Evolutionary conservation across 92 coral and sea anemone species (phyloP).

Genomic region (Epizoanthus rinbou): DNA sequence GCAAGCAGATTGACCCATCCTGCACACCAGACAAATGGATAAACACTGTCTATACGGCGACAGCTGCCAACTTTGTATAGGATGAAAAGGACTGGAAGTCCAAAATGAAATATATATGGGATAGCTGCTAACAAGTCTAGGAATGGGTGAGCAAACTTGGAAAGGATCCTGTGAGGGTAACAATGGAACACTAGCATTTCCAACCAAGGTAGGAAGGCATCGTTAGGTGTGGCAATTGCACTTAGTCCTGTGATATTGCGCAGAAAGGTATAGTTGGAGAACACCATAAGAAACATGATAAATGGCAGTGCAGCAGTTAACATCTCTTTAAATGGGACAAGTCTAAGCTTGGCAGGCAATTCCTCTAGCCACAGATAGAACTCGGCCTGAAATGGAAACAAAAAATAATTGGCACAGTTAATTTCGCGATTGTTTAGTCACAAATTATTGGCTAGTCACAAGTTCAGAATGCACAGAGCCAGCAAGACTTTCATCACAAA

Average conservation of each 20-base stretch:
- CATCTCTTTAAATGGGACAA: conserved; percentile 79
- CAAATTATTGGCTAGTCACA: too few relatives aligned
- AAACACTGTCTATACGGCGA: conserved; percentile 80
- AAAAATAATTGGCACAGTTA: background rate
- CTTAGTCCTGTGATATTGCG: conserved; percentile 85
- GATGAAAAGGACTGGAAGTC: conserved; percentile 84
- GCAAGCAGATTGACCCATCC: conserved; percentile 98
- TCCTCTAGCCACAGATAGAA: conserved; percentile 83
- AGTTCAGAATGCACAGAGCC: too few relatives aligned
- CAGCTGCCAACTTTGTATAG: conserved; percentile 84
- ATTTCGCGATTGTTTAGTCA: too few relatives aligned
- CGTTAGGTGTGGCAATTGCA: conserved; percentile 78
- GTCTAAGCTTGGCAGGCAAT: conserved; percentile 81
- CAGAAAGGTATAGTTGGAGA: conserved; percentile 85
- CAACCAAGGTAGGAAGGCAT: conserved; percentile 88
- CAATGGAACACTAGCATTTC: conserved; percentile 96
- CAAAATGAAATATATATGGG: conserved; percentile 93
- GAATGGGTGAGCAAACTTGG: conserved; percentile 93
- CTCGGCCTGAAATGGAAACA: conserved; percentile 78
- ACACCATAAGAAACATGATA: conserved; percentile 72
- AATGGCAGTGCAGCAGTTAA: conserved; percentile 78
- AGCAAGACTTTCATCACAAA: too few relatives aligned
- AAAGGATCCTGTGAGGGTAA: conserved; percentile 94
- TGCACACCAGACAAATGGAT: conserved; percentile 93
- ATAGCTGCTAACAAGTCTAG: conserved; percentile 96